A percentile compares a stretch with the other conserved stretches of the same genome.
Conservation (phyloP, 2,113 vertebrate species). For the Pachypanchax playfairii region DNA sequence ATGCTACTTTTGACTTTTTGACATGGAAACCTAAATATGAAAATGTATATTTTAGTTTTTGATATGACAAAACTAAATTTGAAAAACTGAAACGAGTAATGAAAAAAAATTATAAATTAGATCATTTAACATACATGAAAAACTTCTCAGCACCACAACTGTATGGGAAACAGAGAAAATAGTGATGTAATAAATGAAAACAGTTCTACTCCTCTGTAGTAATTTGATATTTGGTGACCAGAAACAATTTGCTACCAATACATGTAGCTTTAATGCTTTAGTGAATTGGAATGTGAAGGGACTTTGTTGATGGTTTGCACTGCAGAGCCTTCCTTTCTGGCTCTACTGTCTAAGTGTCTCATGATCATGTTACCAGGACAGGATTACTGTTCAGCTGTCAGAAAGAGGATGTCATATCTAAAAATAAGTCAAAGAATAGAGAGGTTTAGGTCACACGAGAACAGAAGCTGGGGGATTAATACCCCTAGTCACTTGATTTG, state of each 20-base stretch:
- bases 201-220: no score
- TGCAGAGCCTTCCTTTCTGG: conserved; percentile 18
- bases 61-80: no score
- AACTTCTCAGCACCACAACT: no score
- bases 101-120: neutral
- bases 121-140: no score
- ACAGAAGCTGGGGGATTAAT: conserved; percentile 34
- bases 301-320: conserved; percentile 22
- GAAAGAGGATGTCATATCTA: conserved; percentile 32
- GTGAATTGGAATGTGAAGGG: conserved; percentile 21
- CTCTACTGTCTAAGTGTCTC: conserved; percentile 27
- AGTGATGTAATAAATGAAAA: no score
- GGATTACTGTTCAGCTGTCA: conserved; percentile 54
- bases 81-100: neutral
- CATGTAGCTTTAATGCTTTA: conserved; percentile 14
- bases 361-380: conserved; percentile 31
- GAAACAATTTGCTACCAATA: conserved; percentile 7
- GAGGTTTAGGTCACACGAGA: conserved; percentile 42
- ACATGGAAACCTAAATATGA: no score
- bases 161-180: no score
- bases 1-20: no score
- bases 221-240: no score
- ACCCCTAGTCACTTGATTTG: conserved; percentile 41
- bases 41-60: no score
- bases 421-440: conserved; percentile 54